Evolutionary conservation across 2,888 invertebrate species (phyloP).

Genomic region (Campaea margaritaria): DNA sequence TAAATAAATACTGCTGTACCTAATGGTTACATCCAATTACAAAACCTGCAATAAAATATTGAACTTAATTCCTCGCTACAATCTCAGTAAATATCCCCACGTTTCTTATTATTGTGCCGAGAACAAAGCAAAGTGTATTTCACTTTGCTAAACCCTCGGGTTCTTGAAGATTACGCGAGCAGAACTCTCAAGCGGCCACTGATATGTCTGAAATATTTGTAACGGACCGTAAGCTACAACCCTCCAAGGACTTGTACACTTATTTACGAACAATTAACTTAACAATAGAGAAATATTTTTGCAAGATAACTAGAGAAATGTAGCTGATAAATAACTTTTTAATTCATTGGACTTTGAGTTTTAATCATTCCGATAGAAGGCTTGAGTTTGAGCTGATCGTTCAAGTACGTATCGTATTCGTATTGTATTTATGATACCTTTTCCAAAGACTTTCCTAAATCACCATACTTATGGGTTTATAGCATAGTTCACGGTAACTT

Average conservation of each 20-base stretch:
- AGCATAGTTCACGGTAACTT: too few species aligned
- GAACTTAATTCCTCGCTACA: neutral
- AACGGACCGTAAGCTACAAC: conserved; percentile 59
- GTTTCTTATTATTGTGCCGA: conserved; percentile 3
- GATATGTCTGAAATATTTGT: conserved; percentile 69
- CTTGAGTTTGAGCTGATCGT: too few species aligned
- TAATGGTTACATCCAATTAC: too few species aligned
- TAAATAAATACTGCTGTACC: too few species aligned
- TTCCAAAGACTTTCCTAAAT: too few species aligned
- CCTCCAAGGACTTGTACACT: conserved; percentile 51
- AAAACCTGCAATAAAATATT: neutral
- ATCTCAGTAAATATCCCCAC: neutral
- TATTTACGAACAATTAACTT: conserved; percentile 14
- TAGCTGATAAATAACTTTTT: too few species aligned
- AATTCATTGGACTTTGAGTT: too few species aligned
- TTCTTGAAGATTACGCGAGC: conserved; percentile 40
- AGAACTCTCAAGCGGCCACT: conserved; percentile 59
- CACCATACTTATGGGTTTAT: too few species aligned
- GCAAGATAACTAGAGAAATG: neutral
- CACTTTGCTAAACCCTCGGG: conserved; percentile 3
- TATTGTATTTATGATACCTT: too few species aligned
- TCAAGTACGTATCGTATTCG: too few species aligned
- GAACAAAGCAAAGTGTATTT: conserved; percentile 3
- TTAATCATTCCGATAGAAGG: too few species aligned
- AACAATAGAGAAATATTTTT: neutral